These are phyloP conservation scores for Solenopsis fugax DNA, from an alignment of 1,140 invertebrate genomes.

Conservation along the genomic window DNA sequence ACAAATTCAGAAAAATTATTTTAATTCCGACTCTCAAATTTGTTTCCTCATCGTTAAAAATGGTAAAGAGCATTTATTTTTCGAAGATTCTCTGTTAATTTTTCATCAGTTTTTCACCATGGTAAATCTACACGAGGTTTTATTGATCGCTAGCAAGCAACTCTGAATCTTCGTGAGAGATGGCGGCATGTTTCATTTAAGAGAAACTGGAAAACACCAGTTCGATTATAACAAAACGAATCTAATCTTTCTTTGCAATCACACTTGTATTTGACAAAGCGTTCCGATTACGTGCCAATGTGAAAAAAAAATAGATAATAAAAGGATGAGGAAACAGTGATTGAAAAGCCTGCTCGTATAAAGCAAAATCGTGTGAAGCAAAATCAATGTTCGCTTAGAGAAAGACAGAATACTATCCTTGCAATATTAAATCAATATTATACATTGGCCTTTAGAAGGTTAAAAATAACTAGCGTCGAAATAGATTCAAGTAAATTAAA, in stretches of 20 bases:
- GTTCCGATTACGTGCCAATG: background rate
- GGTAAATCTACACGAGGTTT: background rate
- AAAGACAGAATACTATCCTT: slow-evolving; percentile 23
- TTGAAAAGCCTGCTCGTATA: background rate
- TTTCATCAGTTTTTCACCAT: background rate
- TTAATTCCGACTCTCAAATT: background rate
- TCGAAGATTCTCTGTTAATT: background rate
- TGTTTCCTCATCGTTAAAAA: background rate
- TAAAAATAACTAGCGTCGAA: slow-evolving; percentile 21
- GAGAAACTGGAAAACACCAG: background rate
- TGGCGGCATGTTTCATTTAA: slow-evolving; percentile 41
- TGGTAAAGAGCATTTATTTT: background rate
- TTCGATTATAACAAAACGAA: slow-evolving; percentile 2
- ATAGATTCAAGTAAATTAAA: slow-evolving; percentile 31
- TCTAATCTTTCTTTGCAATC: background rate
- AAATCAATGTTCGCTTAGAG: background rate
- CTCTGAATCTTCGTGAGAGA: slow-evolving; percentile 43
- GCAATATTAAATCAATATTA: slow-evolving; percentile 52
- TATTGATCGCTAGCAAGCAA: slow-evolving; percentile 38
- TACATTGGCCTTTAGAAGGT: slow-evolving; percentile 1
- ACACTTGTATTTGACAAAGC: slow-evolving; percentile 2
- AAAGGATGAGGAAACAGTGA: background rate
- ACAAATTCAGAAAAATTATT: background rate
- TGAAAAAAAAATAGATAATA: background rate
- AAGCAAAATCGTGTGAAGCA: too few relatives aligned